Evolutionary conservation across 2,797 vertebrate genomes (phyloP).

Genomic region (Onychomys leucogaster): DNA sequence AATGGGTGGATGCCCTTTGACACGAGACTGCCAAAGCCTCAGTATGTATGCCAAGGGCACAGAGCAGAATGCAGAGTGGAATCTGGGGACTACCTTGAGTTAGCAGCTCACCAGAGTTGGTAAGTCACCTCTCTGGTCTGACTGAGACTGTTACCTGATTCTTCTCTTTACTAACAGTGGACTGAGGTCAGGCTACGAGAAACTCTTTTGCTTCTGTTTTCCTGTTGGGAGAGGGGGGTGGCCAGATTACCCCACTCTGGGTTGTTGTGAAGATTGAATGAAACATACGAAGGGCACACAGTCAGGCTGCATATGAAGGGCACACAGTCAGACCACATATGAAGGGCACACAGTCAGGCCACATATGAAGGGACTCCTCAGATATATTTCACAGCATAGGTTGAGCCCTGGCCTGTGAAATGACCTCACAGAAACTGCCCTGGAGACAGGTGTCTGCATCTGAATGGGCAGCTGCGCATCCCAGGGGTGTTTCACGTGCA

Average conservation of each 20-base stretch:
- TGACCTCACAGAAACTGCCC: neutral
- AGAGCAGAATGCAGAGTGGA: neutral
- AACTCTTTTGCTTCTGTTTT: neutral
- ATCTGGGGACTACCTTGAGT: neutral
- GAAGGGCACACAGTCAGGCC: neutral
- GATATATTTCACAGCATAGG: accelerated
- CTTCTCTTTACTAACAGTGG: neutral
- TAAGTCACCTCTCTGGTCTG: neutral
- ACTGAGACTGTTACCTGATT: neutral
- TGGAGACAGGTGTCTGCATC: neutral
- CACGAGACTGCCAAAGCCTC: neutral
- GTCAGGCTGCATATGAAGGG: neutral
- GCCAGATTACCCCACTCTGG: neutral
- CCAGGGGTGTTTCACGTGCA: neutral
- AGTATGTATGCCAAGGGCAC: neutral
- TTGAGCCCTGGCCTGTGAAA: neutral
- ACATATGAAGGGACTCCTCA: neutral
- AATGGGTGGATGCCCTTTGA: neutral
- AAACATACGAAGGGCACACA: neutral
- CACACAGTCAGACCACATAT: no score
- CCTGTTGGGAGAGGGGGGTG: neutral
- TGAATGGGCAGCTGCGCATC: neutral
- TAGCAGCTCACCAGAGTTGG: neutral
- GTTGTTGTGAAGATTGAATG: neutral
- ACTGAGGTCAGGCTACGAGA: neutral